phyloP scores from a whole-genome alignment of 2,797 vertebrate species.

The Sciurus vulgaris region DNA sequence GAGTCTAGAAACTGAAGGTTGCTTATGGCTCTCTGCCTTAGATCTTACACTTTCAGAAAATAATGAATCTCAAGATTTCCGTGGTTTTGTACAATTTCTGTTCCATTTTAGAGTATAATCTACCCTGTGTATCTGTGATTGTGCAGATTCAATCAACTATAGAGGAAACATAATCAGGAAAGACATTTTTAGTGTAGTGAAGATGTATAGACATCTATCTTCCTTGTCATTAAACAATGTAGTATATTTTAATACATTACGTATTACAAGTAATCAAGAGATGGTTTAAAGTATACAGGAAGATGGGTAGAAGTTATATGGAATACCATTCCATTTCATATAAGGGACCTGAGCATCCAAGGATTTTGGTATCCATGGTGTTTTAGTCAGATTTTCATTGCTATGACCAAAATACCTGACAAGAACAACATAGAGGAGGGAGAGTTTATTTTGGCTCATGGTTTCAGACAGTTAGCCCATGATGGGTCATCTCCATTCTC shows the following conservation, averaged over 20 bases:
- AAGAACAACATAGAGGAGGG: no score
- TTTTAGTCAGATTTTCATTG: no score
- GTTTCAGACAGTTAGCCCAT: no score
- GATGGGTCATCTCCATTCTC: no score
- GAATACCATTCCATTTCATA: background rate
- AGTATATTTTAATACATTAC: background rate
- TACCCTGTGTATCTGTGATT: background rate
- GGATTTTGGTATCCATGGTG: background rate
- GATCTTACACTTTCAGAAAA: constrained; percentile 10
- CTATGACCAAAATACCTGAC: no score
- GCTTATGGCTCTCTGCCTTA: background rate
- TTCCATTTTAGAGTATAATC: background rate
- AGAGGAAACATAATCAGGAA: background rate
- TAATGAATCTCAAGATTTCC: background rate
- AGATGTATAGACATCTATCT: background rate
- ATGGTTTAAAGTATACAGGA: background rate
- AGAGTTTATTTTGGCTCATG: no score
- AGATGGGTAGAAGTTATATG: no score
- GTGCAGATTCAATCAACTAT: background rate
- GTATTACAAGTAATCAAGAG: background rate
- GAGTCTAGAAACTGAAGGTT: constrained; percentile 3
- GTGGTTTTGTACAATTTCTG: background rate
- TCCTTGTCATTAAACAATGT: background rate
- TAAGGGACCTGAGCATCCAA: background rate
- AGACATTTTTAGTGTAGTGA: background rate